Conservation (phyloP, 2,888 invertebrate genomes). For the Hipparchia sbordonii region DNA sequence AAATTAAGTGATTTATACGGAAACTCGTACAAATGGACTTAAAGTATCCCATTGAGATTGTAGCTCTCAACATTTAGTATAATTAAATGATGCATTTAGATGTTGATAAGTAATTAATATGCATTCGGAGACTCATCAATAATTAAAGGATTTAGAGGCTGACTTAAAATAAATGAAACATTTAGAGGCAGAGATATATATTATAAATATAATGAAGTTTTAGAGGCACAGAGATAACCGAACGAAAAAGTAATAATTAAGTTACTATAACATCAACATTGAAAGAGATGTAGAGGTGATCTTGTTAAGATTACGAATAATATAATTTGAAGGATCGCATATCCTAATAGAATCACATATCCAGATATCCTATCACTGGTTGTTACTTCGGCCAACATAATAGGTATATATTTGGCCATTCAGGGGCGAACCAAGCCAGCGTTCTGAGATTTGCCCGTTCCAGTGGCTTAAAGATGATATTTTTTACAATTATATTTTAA, state of each 20-base stretch:
- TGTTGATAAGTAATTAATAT: constrained; percentile 10
- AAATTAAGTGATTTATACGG: background rate
- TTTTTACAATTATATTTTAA: too few species aligned
- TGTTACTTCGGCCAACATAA: too few species aligned
- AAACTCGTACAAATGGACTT: background rate
- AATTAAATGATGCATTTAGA: constrained; percentile 10
- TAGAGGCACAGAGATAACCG: background rate
- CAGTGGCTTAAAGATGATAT: too few species aligned
- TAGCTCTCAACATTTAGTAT: background rate
- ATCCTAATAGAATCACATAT: too few species aligned
- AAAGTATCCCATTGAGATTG: background rate
- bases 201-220: constrained; percentile 1
- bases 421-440: too few species aligned
- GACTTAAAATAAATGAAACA: constrained; percentile 2
- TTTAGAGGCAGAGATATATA: constrained; percentile 3
- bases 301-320: too few species aligned
- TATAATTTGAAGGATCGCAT: too few species aligned
- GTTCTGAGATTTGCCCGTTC: too few species aligned
- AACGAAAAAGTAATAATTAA: background rate
- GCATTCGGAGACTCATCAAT: constrained; percentile 6
- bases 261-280: background rate
- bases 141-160: constrained; percentile 3
- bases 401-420: too few species aligned
- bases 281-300: too few species aligned
- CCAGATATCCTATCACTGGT: too few species aligned